phyloP scores from a whole-genome alignment of 2,888 invertebrate genomes.

The Amblyteles armatorius region DNA sequence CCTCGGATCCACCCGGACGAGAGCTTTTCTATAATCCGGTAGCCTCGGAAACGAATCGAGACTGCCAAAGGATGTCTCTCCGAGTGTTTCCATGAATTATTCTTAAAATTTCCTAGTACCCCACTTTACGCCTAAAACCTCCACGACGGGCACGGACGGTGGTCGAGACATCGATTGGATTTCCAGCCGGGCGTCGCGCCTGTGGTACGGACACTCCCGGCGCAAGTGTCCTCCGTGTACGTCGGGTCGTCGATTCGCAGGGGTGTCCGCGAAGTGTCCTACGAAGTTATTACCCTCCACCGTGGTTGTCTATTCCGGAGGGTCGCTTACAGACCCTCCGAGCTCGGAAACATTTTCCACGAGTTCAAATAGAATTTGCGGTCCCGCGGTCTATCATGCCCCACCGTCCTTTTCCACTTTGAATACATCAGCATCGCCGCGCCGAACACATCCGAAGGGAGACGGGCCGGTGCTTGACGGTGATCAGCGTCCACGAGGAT shows the following conservation, averaged over 20 bases:
- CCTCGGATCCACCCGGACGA: background rate
- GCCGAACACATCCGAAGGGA: slow-evolving; percentile 23
- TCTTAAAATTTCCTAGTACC: background rate
- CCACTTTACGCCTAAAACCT: background rate
- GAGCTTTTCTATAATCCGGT: background rate
- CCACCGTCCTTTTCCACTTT: slow-evolving; percentile 41
- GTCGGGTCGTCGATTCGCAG: slow-evolving; percentile 22
- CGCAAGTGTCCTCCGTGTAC: background rate
- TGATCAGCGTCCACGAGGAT: slow-evolving; percentile 41
- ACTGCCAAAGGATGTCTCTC: background rate
- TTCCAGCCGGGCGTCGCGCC: background rate
- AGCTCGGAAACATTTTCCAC: slow-evolving; percentile 46
- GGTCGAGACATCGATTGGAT: slow-evolving; percentile 14
- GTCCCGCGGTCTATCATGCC: slow-evolving; percentile 45
- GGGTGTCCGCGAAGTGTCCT: background rate
- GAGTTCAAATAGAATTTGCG: slow-evolving; percentile 65
- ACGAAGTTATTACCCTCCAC: slow-evolving; percentile 12
- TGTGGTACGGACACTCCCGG: slow-evolving; percentile 1
- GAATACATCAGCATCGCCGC: slow-evolving; percentile 43
- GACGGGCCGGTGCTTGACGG: slow-evolving; percentile 36
- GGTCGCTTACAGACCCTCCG: slow-evolving; percentile 33
- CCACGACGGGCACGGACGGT: too few species aligned
- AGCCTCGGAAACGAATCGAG: background rate
- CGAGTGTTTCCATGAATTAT: background rate
- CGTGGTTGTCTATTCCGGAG: slow-evolving; percentile 21